Percentiles rank a stretch among this genome's conserved stretches.
phyloP scores from a whole-genome alignment of 1,140 invertebrate genomes.

The Platyscapa corneri region DNA sequence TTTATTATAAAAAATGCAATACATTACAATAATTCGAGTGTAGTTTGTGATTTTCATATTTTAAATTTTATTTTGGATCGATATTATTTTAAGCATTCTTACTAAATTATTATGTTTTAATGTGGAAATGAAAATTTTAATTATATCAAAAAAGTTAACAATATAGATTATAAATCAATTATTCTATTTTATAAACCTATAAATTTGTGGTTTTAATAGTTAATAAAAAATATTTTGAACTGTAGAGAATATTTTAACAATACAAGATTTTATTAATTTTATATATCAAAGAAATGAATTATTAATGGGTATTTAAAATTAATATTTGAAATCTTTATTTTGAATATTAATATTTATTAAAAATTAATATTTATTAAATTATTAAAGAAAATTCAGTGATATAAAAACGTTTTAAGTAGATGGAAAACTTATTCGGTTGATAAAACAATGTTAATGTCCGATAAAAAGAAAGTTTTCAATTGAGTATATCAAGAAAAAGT shows the following conservation, averaged over 20 bases:
- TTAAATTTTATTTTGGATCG: too few species aligned
- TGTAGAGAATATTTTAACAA: too few species aligned
- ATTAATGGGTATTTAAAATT: not conserved
- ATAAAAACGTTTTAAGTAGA: not conserved
- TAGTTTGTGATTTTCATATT: too few species aligned
- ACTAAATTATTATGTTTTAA: not conserved
- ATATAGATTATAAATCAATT: not conserved
- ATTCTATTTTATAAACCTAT: not conserved
- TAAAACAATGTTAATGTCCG: not conserved
- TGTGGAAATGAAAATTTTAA: not conserved
- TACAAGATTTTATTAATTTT: too few species aligned
- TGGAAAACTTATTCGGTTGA: not conserved
- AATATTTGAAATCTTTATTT: not conserved
- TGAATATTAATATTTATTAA: too few species aligned
- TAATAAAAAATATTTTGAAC: too few species aligned
- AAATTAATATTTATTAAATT: too few species aligned
- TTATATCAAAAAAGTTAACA: not conserved
- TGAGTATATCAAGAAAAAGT: not conserved
- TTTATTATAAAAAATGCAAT: too few species aligned
- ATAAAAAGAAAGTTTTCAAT: too few species aligned
- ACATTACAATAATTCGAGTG: too few species aligned
- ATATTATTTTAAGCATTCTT: too few species aligned
- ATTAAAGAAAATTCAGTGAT: not conserved
- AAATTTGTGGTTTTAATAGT: too few species aligned
- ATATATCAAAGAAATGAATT: not conserved